phyloP scores from a whole-genome alignment of 2,797 vertebrate genomes.

The Tachyglossus aculeatus region DNA sequence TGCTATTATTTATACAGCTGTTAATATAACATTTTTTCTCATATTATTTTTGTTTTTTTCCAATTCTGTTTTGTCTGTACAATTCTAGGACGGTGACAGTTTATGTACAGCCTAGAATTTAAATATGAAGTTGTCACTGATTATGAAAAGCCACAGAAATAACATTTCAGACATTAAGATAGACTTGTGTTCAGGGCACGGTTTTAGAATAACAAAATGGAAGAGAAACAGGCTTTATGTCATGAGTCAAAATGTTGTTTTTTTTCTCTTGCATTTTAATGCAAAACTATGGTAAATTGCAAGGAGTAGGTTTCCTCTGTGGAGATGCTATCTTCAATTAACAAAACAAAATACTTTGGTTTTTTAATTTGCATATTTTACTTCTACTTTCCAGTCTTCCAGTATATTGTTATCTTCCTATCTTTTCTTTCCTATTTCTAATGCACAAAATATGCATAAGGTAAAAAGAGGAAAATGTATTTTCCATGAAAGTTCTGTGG shows the following conservation, averaged over 20 bases:
- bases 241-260: constrained; percentile 33
- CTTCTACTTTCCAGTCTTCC: constrained; percentile 29
- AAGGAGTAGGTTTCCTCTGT: constrained; percentile 21
- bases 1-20: constrained; percentile 71
- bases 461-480: background rate
- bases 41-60: constrained; percentile 65
- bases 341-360: constrained; percentile 25
- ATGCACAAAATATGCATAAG: constrained; percentile 13
- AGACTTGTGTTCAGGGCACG: constrained; percentile 35
- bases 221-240: constrained; percentile 36
- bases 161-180: constrained; percentile 39
- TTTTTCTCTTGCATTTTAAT: constrained; percentile 28
- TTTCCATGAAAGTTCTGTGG: background rate
- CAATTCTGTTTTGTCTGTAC: constrained; percentile 45
- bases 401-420: constrained; percentile 23
- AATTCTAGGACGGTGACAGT: constrained; percentile 55
- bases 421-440: background rate
- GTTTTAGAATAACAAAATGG: constrained; percentile 57
- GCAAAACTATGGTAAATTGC: constrained; percentile 29
- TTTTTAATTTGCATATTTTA: constrained; percentile 58
- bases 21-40: constrained; percentile 44
- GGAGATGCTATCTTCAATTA: constrained; percentile 29
- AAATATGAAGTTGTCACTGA: constrained; percentile 57
- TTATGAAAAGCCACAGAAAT: constrained; percentile 56
- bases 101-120: constrained; percentile 54